Evolutionary conservation across 64 coral and sea anemone genomes (phyloP), one percentile per base, ranked within the genome.

Genomic region (Porites australiensis): DNA sequence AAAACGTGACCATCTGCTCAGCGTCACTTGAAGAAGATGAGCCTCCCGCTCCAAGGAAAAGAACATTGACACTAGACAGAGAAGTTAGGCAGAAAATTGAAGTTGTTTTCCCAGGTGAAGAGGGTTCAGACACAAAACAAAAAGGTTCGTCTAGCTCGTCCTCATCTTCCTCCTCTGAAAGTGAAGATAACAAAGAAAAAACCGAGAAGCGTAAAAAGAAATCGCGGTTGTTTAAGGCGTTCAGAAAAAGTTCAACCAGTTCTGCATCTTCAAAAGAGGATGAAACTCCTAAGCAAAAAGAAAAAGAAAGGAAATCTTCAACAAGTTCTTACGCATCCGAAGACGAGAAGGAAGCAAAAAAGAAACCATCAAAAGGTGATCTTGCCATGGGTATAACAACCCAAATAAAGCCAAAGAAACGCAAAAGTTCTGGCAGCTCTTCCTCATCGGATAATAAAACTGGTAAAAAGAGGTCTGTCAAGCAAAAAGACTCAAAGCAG

Each of bases 81-180:
- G 81, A 69, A 69, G 69, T 69, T 50, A 68, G 13, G 45, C 81
- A 67, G 46, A 84, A 50, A 84, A 69, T 84, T 68, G 81, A 84
- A 69, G 13, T 84, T 67, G 81, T 20, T n/a, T 51, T 84, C 18
- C 81, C 81, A 7, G 45, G 45, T 6, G 44, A 65, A 50, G 63
- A 84, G 16, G 46, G 58, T 15, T 64, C 15, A 45, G 37, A 46
- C 13, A 21, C 13, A 8, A 69, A 69, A 49, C 16, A 14, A 68
- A 69, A 84, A 45, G 13, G 22, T 81, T 81, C 78, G 63, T 51
- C 15, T 0, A 69, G 61, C 48, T 84, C 81, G 8, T 69, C 81
- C 9, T 84, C 81, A 48, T 67, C 79, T 18, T 64, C 79, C 70
- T 12, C 73, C 16, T 84, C 81, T 50, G 81, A 84, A 1, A n/a